These are phyloP conservation scores for Portevinia maculata DNA, from an alignment of 2,888 invertebrate genomes.

Conservation along the genomic window DNA sequence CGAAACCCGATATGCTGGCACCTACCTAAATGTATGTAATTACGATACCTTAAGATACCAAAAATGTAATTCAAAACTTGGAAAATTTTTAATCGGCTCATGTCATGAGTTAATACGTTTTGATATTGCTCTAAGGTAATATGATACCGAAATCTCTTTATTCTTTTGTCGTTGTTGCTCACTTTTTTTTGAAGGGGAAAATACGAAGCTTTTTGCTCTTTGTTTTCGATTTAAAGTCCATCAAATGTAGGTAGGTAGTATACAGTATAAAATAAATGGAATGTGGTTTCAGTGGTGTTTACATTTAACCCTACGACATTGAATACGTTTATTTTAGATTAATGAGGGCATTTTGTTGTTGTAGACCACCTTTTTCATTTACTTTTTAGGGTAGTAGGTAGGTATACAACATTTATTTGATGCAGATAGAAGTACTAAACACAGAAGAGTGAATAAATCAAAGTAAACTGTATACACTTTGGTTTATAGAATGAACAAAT, in stretches of 20 bases:
- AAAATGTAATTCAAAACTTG: slow-evolving; percentile 79
- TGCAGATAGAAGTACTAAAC: too few relatives aligned
- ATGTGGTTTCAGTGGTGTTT: slow-evolving; percentile 46
- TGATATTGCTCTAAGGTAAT: slow-evolving; percentile 69
- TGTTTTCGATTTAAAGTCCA: slow-evolving; percentile 50
- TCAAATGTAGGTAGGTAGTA: slow-evolving; percentile 2
- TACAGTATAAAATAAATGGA: slow-evolving; percentile 35
- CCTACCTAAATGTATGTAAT: slow-evolving; percentile 82
- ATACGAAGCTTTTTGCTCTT: slow-evolving; percentile 50
- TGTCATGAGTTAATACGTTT: slow-evolving; percentile 79
- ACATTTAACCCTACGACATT: slow-evolving; percentile 47
- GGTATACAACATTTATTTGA: too few relatives aligned
- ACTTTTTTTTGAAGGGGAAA: slow-evolving; percentile 24
- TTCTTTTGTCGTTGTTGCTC: slow-evolving; percentile 28
- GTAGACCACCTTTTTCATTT: slow-evolving; percentile 10
- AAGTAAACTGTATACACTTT: too few relatives aligned
- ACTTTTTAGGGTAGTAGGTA: background rate
- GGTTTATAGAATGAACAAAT: too few relatives aligned
- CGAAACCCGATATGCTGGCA: slow-evolving; percentile 81
- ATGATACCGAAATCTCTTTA: slow-evolving; percentile 65
- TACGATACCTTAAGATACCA: slow-evolving; percentile 75
- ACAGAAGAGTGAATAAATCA: too few relatives aligned
- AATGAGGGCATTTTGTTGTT: slow-evolving; percentile 21
- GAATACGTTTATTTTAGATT: slow-evolving; percentile 55
- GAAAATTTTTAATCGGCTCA: slow-evolving; percentile 82